Evolutionary conservation across 1,140 invertebrate species (phyloP), one percentile per base, ranked within the genome.

Genomic region (Papilio dardanus): DNA sequence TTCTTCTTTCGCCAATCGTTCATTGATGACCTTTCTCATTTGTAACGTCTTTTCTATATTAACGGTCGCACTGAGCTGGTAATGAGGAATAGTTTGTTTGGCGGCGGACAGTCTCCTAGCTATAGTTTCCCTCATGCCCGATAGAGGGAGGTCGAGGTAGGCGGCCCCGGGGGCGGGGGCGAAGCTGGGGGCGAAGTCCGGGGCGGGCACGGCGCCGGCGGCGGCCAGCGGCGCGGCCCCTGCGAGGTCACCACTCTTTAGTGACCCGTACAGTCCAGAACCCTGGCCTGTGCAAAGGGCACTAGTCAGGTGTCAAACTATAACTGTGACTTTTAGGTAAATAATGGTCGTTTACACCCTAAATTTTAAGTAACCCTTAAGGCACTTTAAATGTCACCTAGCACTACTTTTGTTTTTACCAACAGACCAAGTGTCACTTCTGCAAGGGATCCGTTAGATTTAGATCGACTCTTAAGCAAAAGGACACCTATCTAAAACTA

Each of bases 31-130:
- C 75, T 94, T 94, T 66, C 96, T 94, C 86, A 97, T 92, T 67
- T 94, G 93, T 10, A 97, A 65, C 2, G 93, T 93, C 83, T 96
- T 95, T 86, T 99, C 98, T 84, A 99, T 96, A 85, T 96, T 95
- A 42, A 99, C 94, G 76, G 99, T 98, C 33, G 97, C 95, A 0
- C 96, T 96, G 0, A 99, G 94, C 92, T 99, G 99, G 94, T 99
- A 99, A 93, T 99, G 99, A 30, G 99, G 99, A 88, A 99, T 98
- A 33, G 94, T 95, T 83, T 96, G 96, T 94, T 99, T 99, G 37
- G 99, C 99, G 86, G 98, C 96, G 0, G 97, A 90, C 28, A 99
- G 94, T 79, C 99, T 94, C 92, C 98, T 98, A 5, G 99, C 99
- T 87, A 99, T 99, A 28, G 97, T 96, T 75, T 96, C 95, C 77